Evolutionary conservation across 2,113 vertebrate genomes (phyloP), one percentile per base, ranked within the genome.

Genomic region (Sylvia atricapilla): DNA sequence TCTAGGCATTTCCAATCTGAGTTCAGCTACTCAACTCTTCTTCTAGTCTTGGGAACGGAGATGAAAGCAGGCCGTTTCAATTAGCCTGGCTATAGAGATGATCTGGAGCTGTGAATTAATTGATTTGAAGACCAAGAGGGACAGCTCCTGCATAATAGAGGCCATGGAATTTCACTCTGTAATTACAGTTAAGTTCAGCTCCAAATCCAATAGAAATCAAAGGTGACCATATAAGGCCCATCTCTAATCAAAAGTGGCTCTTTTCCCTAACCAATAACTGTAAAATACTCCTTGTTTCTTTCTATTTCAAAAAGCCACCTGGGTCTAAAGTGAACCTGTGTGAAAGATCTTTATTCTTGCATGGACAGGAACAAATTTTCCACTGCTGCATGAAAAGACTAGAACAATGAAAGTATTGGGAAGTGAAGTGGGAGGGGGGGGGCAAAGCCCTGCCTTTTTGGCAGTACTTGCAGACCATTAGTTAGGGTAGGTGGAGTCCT

Each of bases 101-200:
- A 87, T 94, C 88, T 84, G 92, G 94, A 96, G 83, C 64, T 87
- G 83, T 81, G 91, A 94, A 95, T 91, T 95, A 94, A 96, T 94
- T 84, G 84, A 96, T 95, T 78, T 86, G 74, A 80, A 93, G 93
- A 95, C 86, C 89, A 95, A 91, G 94, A 94, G 85, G 87, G 84
- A 95, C 75, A 93, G 72, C 39, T 91, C 82, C 68, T 67, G 72
- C 82, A 84, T 94, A 97, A 96, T 20, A 96, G 88, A 94, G 88
- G 88, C 93, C 69, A 21, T 58, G 37, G 92, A 93, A 93, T 93
- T 87, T 93, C 56, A 53, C 49, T 81, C 73, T 52, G 80, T 95
- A 96, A 96, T 96, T 96, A 94, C 90, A 96, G 58, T 35, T 43
- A 84, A 91, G 44, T 93, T 89, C 92, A 93, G 49, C 92, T 90